Percentiles rank a stretch among this genome's conserved stretches.
These are phyloP conservation scores for Dolichotis patagonum DNA, from an alignment of 2,113 vertebrate genomes.

Conservation along the genomic window DNA sequence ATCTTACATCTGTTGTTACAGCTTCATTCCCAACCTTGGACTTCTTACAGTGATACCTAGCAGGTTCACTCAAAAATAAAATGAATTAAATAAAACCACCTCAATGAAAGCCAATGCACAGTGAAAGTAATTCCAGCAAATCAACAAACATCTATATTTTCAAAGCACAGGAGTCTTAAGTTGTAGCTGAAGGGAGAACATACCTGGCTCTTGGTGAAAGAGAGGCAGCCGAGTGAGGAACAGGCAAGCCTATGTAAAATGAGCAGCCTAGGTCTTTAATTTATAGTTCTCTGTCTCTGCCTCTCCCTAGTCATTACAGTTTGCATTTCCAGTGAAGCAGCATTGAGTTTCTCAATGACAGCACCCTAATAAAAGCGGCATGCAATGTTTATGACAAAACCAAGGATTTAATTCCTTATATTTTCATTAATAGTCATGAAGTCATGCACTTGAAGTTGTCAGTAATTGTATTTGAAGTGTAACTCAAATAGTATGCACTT, in stretches of 20 bases:
- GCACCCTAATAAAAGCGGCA: conserved; percentile 65
- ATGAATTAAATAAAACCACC: conserved; percentile 31
- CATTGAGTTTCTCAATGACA: conserved; percentile 71
- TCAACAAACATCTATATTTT: not conserved
- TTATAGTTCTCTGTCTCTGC: conserved; percentile 64
- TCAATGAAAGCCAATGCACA: not conserved
- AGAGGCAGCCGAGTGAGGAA: not conserved
- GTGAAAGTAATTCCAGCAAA: conserved; percentile 13
- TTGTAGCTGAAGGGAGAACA: conserved; percentile 18
- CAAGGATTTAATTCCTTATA: not conserved
- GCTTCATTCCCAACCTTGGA: not conserved
- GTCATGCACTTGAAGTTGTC: not conserved
- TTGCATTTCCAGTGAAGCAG: conserved; percentile 68
- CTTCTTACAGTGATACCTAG: not conserved
- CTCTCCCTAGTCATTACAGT: conserved; percentile 72
- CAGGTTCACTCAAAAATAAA: not conserved
- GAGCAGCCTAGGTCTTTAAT: conserved; percentile 49
- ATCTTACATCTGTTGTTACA: not conserved
- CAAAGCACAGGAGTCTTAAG: not conserved
- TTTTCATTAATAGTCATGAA: not conserved
- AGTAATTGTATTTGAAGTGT: not conserved
- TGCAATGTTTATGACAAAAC: not conserved
- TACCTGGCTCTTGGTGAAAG: conserved; percentile 63
- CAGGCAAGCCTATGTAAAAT: not conserved
- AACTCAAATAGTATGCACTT: not conserved